phyloP scores from a whole-genome alignment of 2,113 vertebrate species.

The Trochalopteron elliotii region DNA sequence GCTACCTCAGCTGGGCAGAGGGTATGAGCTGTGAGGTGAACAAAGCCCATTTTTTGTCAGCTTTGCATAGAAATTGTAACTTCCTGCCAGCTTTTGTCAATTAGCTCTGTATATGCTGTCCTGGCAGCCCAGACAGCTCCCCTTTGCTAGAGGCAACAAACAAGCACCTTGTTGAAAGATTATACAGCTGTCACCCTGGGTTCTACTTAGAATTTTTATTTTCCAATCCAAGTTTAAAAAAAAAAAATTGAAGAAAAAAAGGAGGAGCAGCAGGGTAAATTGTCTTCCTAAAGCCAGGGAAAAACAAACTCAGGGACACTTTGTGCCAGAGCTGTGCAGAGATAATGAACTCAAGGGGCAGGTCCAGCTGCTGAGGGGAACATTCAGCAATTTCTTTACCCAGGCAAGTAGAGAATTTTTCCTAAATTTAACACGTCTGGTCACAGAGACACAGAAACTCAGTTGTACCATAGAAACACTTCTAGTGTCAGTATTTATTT shows the following conservation, averaged over 20 bases:
- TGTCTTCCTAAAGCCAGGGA: not conserved
- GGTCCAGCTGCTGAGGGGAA: not conserved
- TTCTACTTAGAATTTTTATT: not conserved
- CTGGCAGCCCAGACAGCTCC: not conserved
- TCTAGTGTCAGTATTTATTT: constrained; percentile 77
- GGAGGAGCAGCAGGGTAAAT: not conserved
- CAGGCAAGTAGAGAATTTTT: not conserved
- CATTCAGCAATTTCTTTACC: not conserved
- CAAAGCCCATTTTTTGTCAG: not conserved
- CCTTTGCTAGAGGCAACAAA: not conserved
- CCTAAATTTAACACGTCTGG: not conserved
- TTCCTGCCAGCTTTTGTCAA: not conserved
- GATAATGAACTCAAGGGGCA: not conserved
- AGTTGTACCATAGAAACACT: constrained; percentile 67
- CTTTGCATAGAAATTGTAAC: not conserved
- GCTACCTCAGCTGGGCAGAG: not conserved
- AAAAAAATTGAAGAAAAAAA: not conserved
- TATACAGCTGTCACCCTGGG: not conserved
- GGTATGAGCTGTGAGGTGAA: not conserved
- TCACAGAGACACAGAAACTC: constrained; percentile 9
- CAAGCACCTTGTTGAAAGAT: not conserved
- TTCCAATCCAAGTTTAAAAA: not conserved
- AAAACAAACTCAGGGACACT: not conserved
- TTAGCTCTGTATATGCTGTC: not conserved
- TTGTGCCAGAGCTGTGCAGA: not conserved